A percentile compares a stretch with the other conserved stretches of the same genome.
Evolutionary conservation across 2,113 vertebrate species (phyloP).

Genomic region (Gymnorhina tibicen): DNA sequence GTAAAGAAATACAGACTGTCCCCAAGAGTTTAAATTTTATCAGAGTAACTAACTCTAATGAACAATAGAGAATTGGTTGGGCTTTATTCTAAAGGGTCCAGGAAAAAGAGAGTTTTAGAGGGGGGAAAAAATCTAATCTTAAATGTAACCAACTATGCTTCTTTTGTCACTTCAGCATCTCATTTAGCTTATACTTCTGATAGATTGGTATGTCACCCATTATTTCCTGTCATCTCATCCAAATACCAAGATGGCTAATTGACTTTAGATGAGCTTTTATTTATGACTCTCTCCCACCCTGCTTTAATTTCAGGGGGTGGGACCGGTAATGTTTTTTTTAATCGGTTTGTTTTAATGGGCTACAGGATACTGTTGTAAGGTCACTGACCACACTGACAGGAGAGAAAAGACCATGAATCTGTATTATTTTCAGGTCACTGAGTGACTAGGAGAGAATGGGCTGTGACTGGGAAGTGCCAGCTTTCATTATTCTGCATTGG

Average conservation of each 20-base stretch:
- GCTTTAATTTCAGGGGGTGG: slow-evolving; percentile 28
- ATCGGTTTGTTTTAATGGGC: slow-evolving; percentile 30
- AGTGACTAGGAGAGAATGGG: background rate
- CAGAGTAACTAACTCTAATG: background rate
- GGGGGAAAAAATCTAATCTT: background rate
- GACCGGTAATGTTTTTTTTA: slow-evolving; percentile 5
- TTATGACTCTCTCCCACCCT: background rate
- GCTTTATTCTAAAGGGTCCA: background rate
- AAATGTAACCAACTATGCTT: background rate
- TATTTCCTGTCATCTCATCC: background rate
- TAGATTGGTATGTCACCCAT: background rate
- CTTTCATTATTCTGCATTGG: background rate
- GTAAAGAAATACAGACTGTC: background rate
- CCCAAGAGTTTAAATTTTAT: background rate
- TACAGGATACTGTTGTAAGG: slow-evolving; percentile 6
- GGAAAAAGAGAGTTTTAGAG: background rate
- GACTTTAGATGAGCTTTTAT: background rate
- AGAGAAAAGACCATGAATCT: slow-evolving; percentile 19
- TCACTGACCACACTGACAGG: background rate
- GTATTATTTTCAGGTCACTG: slow-evolving; percentile 32
- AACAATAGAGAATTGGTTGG: background rate
- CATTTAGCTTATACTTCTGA: background rate
- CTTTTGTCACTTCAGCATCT: background rate
- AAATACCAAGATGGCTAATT: background rate
- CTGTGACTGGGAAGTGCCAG: background rate